A percentile compares a stretch with the other conserved stretches of the same genome.
Conservation (phyloP, 2,797 vertebrate genomes). For the Champsocephalus gunnari region DNA sequence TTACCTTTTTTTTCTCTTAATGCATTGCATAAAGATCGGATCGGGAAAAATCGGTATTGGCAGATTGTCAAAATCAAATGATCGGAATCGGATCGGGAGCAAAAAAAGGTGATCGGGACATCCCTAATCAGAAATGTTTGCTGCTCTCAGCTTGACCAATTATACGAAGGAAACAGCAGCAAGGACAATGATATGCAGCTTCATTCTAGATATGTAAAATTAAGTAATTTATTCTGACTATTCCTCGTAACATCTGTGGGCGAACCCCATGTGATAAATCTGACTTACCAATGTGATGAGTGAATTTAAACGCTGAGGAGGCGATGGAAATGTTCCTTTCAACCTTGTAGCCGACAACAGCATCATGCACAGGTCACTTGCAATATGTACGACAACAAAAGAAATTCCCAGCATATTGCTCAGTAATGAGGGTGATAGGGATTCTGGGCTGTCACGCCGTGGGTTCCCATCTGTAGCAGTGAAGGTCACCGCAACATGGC, state of each 20-base stretch:
- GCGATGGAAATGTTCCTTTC: constrained; percentile 14
- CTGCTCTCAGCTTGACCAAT: constrained; percentile 7
- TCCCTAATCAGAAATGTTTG: constrained; percentile 36
- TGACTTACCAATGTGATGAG: constrained; percentile 1
- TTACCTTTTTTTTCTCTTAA: too few species aligned
- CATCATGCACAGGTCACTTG: constrained; percentile 57
- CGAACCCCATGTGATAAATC: constrained; percentile 3
- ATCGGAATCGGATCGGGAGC: too few species aligned
- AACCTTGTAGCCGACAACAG: constrained; percentile 35
- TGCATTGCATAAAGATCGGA: too few species aligned
- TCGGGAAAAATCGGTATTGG: too few species aligned
- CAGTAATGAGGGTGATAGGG: constrained; percentile 66
- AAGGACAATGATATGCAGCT: constrained; percentile 6
- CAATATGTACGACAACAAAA: constrained; percentile 60
- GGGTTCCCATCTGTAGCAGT: constrained; percentile 62
- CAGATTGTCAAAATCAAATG: too few species aligned
- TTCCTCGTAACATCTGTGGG: not conserved
- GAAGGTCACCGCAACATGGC: constrained; percentile 67
- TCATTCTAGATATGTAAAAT: constrained; percentile 2
- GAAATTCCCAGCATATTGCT: constrained; percentile 63
- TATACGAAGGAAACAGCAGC: not conserved
- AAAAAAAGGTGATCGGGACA: too few species aligned
- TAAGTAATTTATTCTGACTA: not conserved
- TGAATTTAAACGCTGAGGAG: constrained; percentile 5
- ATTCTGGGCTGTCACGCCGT: constrained; percentile 58